Evolutionary conservation across 2,113 vertebrate species (phyloP).

Genomic region (Grammomys surdaster): DNA sequence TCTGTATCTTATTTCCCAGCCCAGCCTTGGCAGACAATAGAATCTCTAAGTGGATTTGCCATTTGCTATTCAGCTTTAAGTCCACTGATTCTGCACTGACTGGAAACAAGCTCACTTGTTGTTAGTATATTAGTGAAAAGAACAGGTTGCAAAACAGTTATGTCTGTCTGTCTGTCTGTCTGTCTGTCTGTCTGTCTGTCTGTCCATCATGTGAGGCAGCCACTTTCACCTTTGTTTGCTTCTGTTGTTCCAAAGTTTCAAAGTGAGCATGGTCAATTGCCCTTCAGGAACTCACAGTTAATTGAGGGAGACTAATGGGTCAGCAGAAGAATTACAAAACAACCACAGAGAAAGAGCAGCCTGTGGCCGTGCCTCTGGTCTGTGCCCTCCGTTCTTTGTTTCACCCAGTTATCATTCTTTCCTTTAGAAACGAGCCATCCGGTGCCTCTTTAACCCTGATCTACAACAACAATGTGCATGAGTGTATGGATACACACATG

Average conservation of each 20-base stretch:
- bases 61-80: not conserved
- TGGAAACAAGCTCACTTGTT: not conserved
- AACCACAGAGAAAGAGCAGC: not conserved
- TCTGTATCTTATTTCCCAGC: not conserved
- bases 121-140: not conserved
- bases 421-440: not conserved
- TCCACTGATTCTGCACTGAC: not conserved
- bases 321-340: not conserved
- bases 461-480: not conserved
- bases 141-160: not conserved
- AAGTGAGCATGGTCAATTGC: not conserved
- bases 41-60: not conserved
- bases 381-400: not conserved
- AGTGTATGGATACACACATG: not conserved
- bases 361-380: not conserved
- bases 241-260: not conserved
- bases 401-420: not conserved
- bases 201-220: not conserved
- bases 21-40: not conserved
- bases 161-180: not conserved
- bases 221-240: not conserved
- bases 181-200: not conserved
- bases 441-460: not conserved
- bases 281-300: not conserved
- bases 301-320: conserved; percentile 10